phyloP scores from a whole-genome alignment of 1,140 invertebrate genomes.

The Charaxes varanes region DNA sequence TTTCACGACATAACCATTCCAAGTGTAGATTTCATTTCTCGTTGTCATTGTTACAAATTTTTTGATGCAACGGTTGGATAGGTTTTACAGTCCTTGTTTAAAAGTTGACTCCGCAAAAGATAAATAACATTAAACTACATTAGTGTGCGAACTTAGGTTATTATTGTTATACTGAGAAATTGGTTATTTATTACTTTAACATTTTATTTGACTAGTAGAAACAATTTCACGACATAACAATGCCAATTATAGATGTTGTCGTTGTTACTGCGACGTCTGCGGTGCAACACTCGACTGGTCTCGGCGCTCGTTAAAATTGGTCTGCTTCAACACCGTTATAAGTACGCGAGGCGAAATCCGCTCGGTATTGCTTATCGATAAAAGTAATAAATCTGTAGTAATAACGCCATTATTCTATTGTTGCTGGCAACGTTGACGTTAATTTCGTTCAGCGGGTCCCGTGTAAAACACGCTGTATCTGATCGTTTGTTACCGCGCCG shows the following conservation, averaged over 20 bases:
- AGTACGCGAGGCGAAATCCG: constrained; percentile 17
- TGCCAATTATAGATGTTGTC: constrained; percentile 5
- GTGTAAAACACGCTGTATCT: constrained; percentile 21
- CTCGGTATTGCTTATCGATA: constrained; percentile 30
- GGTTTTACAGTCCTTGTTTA: too few species aligned
- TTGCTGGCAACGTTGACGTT: constrained; percentile 27
- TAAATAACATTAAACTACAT: too few species aligned
- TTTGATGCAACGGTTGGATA: too few species aligned
- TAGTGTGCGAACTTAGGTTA: too few species aligned
- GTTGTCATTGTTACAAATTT: too few species aligned
- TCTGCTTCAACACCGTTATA: constrained; percentile 28
- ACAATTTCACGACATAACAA: not conserved
- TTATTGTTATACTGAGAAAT: too few species aligned
- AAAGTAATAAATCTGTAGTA: constrained; percentile 32
- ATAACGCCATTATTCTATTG: constrained; percentile 35
- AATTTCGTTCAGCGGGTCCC: constrained; percentile 26
- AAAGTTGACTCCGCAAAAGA: too few species aligned
- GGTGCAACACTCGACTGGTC: constrained; percentile 11
- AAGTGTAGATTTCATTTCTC: too few species aligned
- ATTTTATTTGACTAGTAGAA: too few species aligned
- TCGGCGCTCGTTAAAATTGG: constrained; percentile 33
- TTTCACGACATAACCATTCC: too few species aligned
- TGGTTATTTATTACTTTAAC: too few species aligned
- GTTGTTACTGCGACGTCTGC: constrained; percentile 10
- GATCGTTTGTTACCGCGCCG: constrained; percentile 14